phyloP scores from a whole-genome alignment of 2,888 invertebrate species.

The Polyommatus iphigenia region DNA sequence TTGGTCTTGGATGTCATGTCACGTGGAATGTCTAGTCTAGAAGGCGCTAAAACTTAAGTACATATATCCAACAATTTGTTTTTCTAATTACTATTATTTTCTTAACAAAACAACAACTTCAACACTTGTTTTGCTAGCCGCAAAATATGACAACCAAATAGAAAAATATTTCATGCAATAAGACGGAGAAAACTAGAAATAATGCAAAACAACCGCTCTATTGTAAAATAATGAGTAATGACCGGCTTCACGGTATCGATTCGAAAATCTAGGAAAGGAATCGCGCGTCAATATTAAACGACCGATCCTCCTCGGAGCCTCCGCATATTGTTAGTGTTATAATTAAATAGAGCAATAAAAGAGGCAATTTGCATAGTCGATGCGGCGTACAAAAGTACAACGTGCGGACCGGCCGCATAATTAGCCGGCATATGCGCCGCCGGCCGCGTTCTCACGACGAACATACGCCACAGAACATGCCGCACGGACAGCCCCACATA shows the following conservation, averaged over 20 bases:
- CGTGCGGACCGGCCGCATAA: conserved; percentile 33
- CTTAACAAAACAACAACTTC: too few species aligned
- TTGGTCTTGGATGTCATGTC: too few species aligned
- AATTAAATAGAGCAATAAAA: conserved; percentile 25
- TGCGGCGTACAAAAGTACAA: conserved; percentile 21
- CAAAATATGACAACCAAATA: too few species aligned
- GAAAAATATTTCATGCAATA: too few species aligned
- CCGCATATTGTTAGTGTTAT: conserved; percentile 1
- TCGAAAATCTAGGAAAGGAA: not conserved
- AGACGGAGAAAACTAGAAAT: not conserved
- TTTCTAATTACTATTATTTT: too few species aligned
- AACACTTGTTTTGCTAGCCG: too few species aligned
- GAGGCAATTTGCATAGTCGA: conserved; percentile 28
- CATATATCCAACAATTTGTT: too few species aligned
- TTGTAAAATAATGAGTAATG: not conserved
- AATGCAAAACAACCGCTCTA: not conserved
- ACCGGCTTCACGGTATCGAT: not conserved
- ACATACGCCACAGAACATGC: conserved; percentile 17
- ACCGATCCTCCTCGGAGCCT: conserved; percentile 4
- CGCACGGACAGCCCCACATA: not conserved
- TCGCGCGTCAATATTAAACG: conserved; percentile 11
- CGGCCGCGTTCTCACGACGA: conserved; percentile 39
- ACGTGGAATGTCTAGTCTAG: too few species aligned
- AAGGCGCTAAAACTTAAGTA: too few species aligned
- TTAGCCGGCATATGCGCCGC: conserved; percentile 38